Evolutionary conservation across 2,888 invertebrate genomes (phyloP).

Genomic region (Sarcophaga caerulescens): DNA sequence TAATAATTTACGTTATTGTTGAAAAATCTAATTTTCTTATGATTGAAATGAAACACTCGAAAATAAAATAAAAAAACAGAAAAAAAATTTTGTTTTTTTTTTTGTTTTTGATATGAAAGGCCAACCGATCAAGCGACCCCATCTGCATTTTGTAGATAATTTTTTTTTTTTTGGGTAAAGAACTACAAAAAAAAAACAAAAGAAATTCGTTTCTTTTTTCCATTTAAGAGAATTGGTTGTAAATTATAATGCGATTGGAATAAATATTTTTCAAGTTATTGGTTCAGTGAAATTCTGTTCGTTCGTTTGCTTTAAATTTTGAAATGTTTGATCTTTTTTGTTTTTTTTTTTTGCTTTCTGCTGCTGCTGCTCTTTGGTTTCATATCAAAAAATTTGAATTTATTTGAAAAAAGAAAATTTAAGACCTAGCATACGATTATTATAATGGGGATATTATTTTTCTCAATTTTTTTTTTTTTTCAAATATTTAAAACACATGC

Average conservation of each 20-base stretch:
- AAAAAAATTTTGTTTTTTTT: neutral
- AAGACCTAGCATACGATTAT: conserved; percentile 79
- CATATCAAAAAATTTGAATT: conserved; percentile 46
- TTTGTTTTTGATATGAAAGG: conserved; percentile 45
- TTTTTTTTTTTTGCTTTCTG: conserved; percentile 37
- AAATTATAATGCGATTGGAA: conserved; percentile 22
- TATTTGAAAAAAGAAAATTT: conserved; percentile 74
- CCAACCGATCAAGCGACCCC: conserved; percentile 9
- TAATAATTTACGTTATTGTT: conserved; percentile 64
- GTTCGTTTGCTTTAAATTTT: neutral
- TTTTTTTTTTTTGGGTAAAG: conserved; percentile 10
- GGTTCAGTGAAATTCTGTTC: conserved; percentile 35
- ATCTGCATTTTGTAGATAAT: conserved; percentile 55
- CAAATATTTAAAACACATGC: conserved; percentile 30
- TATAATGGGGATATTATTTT: conserved; percentile 73
- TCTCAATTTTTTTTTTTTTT: neutral
- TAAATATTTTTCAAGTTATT: conserved; percentile 30
- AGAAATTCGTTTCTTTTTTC: neutral
- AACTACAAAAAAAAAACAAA: neutral
- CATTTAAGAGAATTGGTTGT: conserved; percentile 6
- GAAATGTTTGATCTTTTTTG: conserved; percentile 43
- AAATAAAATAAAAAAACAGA: conserved; percentile 16
- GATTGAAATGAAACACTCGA: conserved; percentile 66
- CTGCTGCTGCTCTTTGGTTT: conserved; percentile 26
- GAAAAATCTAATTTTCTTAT: conserved; percentile 66